Conservation (phyloP, 2,113 vertebrate genomes). For the Tetrax tetrax region DNA sequence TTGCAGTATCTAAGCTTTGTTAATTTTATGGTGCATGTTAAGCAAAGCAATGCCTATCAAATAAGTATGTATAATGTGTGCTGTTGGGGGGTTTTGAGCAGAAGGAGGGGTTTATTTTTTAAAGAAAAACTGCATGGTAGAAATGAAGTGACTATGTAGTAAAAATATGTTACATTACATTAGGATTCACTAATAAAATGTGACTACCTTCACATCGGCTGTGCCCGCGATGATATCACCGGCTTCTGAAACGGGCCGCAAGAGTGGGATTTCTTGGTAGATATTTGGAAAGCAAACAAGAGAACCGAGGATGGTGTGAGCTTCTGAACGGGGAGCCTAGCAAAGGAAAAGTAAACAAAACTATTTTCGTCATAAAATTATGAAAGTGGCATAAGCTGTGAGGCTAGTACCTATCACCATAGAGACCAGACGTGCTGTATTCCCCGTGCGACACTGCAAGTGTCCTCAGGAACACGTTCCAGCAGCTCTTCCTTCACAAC, state of each 20-base stretch:
- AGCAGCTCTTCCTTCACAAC: neutral
- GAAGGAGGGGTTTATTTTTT: neutral
- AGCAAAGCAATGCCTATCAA: neutral
- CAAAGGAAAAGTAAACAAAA: neutral
- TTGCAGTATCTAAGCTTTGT: neutral
- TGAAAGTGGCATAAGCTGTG: neutral
- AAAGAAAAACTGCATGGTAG: neutral
- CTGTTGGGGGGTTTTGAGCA: neutral
- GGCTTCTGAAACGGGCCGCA: slow-evolving; percentile 75
- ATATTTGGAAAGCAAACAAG: slow-evolving; percentile 95
- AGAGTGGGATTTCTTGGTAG: slow-evolving; percentile 84
- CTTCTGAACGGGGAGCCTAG: slow-evolving; percentile 91
- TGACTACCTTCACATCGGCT: slow-evolving; percentile 88
- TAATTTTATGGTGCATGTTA: neutral
- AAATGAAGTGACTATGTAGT: neutral
- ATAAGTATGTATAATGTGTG: neutral
- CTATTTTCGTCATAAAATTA: neutral
- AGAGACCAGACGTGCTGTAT: neutral
- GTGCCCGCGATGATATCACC: slow-evolving; percentile 72
- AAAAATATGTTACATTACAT: neutral
- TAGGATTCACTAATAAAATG: neutral
- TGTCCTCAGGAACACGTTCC: neutral
- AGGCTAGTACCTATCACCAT: fast-evolving
- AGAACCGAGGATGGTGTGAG: slow-evolving; percentile 92
- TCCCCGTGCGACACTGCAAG: fast-evolving